These are phyloP conservation scores for Archaeoteleia sp. DNA, from an alignment of 2,888 invertebrate genomes.

Conservation along the genomic window DNA sequence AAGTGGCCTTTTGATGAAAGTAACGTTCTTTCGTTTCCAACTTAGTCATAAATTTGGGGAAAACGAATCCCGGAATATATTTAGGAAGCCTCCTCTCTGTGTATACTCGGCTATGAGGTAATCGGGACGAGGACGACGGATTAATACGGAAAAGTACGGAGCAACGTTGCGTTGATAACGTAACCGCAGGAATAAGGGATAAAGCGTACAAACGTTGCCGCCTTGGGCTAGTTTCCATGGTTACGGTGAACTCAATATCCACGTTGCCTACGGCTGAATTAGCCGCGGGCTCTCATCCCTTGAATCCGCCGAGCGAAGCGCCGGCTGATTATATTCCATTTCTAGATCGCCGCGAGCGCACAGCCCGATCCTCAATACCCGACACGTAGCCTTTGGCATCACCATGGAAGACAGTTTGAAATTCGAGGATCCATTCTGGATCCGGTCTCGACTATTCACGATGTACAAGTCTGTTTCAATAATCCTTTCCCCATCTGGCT, in stretches of 20 bases:
- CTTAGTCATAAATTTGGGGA: background rate
- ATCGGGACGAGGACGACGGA: slow-evolving; percentile 40
- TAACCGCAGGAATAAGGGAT: slow-evolving; percentile 72
- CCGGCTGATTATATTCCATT: slow-evolving; percentile 75
- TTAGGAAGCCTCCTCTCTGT: slow-evolving; percentile 2
- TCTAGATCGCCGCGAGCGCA: slow-evolving; percentile 66
- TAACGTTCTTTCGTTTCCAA: too few relatives aligned
- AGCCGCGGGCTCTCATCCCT: slow-evolving; percentile 73
- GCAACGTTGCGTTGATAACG: slow-evolving; percentile 62
- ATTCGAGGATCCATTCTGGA: slow-evolving; percentile 62
- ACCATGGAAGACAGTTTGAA: slow-evolving; percentile 69
- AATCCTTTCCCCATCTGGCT: slow-evolving; percentile 14
- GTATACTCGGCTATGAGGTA: slow-evolving; percentile 11
- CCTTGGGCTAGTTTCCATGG: slow-evolving; percentile 71
- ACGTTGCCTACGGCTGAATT: slow-evolving; percentile 61
- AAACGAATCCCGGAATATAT: slow-evolving; percentile 1
- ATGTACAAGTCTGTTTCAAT: slow-evolving; percentile 32
- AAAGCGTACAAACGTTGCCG: slow-evolving; percentile 71
- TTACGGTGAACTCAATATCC: slow-evolving; percentile 75
- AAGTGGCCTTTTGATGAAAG: too few relatives aligned
- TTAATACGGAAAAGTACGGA: slow-evolving; percentile 53
- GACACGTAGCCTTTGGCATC: slow-evolving; percentile 69
- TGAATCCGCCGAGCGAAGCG: slow-evolving; percentile 70
- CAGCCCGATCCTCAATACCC: slow-evolving; percentile 62
- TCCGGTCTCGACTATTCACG: slow-evolving; percentile 31